These are phyloP conservation scores for Diarsia rubi DNA, from an alignment of 2,888 invertebrate genomes.

Conservation along the genomic window DNA sequence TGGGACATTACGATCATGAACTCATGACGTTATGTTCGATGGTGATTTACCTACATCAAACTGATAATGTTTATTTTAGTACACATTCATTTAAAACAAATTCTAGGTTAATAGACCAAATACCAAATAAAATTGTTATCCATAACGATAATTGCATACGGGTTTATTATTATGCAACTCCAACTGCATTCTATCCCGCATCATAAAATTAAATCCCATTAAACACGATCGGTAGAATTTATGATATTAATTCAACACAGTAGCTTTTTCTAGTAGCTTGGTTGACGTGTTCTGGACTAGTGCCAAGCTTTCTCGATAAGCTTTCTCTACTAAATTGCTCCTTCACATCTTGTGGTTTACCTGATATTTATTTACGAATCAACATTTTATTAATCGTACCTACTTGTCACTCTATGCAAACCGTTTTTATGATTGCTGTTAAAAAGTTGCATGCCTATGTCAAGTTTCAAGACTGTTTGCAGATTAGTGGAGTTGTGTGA, in stretches of 20 bases:
- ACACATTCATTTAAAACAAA: conserved; percentile 11
- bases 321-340: conserved; percentile 62
- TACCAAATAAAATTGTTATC: conserved; percentile 45
- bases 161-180: conserved; percentile 61
- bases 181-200: conserved; percentile 61
- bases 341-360: conserved; percentile 43
- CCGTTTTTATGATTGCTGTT: conserved; percentile 11
- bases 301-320: conserved; percentile 60
- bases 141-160: conserved; percentile 41
- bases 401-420: not conserved
- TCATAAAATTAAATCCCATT: conserved; percentile 52
- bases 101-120: conserved; percentile 49
- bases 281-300: conserved; percentile 46
- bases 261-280: conserved; percentile 23
- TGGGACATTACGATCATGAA: not conserved
- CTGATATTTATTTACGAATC: conserved; percentile 27
- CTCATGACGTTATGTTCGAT: not conserved
- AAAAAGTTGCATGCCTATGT: conserved; percentile 17
- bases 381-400: conserved; percentile 10
- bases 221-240: conserved; percentile 35
- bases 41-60: conserved; percentile 5
- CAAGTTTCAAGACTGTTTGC: not conserved
- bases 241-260: conserved; percentile 22
- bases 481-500: conserved; percentile 9
- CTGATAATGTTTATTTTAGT: not conserved